phyloP scores from a whole-genome alignment of 92 coral and sea anemone species.

The Scolanthus callimorphus region DNA sequence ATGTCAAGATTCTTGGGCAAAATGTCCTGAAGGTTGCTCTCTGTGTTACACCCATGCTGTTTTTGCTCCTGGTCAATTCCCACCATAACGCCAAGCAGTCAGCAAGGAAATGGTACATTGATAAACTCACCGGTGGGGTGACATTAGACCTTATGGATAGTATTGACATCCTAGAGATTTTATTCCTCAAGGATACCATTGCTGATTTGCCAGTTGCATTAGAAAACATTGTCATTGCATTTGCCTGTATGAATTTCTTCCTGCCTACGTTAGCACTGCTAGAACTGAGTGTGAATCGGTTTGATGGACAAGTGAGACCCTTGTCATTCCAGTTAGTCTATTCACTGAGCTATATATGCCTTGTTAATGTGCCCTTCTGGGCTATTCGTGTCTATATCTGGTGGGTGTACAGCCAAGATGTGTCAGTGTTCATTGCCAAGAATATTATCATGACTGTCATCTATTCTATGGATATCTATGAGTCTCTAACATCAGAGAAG shows the following conservation, averaged over 20 bases:
- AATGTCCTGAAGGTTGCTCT: conserved; percentile 80
- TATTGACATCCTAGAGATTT: conserved; percentile 78
- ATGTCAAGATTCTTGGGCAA: conserved; percentile 71
- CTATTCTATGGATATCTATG: conserved; percentile 66
- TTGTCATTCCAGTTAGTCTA: conserved; percentile 57
- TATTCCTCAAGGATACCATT: conserved; percentile 53
- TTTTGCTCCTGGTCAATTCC: conserved; percentile 68
- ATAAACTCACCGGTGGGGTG: conserved; percentile 73
- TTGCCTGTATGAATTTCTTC: conserved; percentile 91
- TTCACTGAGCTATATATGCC: conserved; percentile 67
- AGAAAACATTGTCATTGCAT: conserved; percentile 80
- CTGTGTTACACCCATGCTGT: conserved; percentile 81
- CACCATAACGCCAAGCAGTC: conserved; percentile 70
- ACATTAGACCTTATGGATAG: conserved; percentile 87
- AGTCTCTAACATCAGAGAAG: conserved; percentile 55
- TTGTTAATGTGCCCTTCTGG: conserved; percentile 78
- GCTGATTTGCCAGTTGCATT: conserved; percentile 49
- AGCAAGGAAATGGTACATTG: conserved; percentile 56
- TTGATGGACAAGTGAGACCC: conserved; percentile 66
- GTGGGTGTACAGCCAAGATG: conserved; percentile 63
- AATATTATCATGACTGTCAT: conserved; percentile 73
- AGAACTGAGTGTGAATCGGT: conserved; percentile 60
- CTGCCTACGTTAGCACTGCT: conserved; percentile 82
- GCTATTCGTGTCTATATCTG: conserved; percentile 66
- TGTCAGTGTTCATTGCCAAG: conserved; percentile 89